A percentile compares a stretch with the other conserved stretches of the same genome.
Evolutionary conservation across 2,113 vertebrate genomes (phyloP).

Genomic region (Odobenus rosmarus): DNA sequence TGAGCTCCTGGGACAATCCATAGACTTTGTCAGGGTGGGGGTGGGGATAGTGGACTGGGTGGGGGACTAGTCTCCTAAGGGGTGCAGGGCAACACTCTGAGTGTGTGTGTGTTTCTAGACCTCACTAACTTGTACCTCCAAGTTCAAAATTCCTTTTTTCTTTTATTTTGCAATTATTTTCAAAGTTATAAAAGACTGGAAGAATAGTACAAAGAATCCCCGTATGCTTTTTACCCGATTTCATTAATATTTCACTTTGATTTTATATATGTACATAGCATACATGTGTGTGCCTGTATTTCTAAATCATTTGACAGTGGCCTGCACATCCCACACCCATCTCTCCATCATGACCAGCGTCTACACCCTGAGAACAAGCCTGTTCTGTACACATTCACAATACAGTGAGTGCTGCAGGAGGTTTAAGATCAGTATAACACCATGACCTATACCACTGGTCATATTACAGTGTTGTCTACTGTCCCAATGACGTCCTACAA

Average conservation of each 20-base stretch:
- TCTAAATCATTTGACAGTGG: background rate
- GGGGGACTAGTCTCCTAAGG: background rate
- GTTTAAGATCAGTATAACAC: too few relatives aligned
- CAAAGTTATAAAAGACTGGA: background rate
- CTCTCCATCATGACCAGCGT: fast-evolving
- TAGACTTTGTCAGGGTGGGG: fast-evolving
- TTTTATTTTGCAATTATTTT: background rate
- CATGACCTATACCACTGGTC: too few relatives aligned
- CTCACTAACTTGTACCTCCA: background rate
- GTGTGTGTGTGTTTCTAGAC: too few relatives aligned
- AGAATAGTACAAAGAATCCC: background rate
- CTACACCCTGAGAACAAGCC: background rate
- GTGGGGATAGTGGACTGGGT: fast-evolving
- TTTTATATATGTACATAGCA: background rate
- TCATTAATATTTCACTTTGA: background rate
- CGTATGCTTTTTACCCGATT: background rate
- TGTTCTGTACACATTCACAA: fast-evolving
- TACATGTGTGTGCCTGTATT: fast-evolving
- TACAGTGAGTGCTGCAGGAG: too few relatives aligned
- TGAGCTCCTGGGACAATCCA: too few relatives aligned
- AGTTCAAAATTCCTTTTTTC: background rate
- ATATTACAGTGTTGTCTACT: fast-evolving
- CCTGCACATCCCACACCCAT: fast-evolving
- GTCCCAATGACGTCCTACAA: background rate
- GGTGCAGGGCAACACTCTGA: background rate